A percentile compares a stretch with the other conserved stretches of the same genome.
Conservation (phyloP, 2,113 vertebrate species). For the Australoheros scitulus region DNA sequence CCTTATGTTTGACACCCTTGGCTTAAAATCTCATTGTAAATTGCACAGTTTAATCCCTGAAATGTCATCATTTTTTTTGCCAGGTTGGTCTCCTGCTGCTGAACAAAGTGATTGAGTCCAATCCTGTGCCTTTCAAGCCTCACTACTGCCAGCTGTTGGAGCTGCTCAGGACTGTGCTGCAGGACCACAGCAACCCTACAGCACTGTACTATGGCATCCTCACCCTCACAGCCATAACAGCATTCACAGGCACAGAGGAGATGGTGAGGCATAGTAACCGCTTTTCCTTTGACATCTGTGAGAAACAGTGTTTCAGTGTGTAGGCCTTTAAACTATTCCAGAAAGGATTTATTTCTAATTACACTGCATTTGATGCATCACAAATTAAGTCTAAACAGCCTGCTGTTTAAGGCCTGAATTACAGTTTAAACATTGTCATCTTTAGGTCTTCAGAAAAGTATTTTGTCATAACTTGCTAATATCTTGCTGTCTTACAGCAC, state of each 20-base stretch:
- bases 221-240: slow-evolving; percentile 79
- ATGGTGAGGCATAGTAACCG: slow-evolving; percentile 76
- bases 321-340: not conserved
- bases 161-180: slow-evolving; percentile 81
- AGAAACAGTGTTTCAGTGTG: not conserved
- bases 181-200: slow-evolving; percentile 78
- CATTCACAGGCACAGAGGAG: slow-evolving; percentile 80
- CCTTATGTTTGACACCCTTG: not conserved
- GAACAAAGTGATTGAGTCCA: slow-evolving; percentile 84
- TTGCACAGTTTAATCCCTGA: not conserved
- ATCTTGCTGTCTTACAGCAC: slow-evolving; percentile 74
- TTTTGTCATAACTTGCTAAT: not conserved
- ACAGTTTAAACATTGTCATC: not conserved
- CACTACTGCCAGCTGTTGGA: slow-evolving; percentile 84
- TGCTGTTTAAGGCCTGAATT: not conserved
- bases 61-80: not conserved
- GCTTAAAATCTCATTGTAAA: not conserved
- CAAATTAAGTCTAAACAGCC: not conserved
- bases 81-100: slow-evolving; percentile 87
- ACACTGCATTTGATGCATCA: not conserved
- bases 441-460: not conserved
- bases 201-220: slow-evolving; percentile 85
- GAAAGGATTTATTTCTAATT: not conserved
- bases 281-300: not conserved
- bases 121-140: slow-evolving; percentile 82